These are phyloP conservation scores for Nasalis larvatus DNA, from an alignment of 2,113 vertebrate species.

Conservation along the genomic window DNA sequence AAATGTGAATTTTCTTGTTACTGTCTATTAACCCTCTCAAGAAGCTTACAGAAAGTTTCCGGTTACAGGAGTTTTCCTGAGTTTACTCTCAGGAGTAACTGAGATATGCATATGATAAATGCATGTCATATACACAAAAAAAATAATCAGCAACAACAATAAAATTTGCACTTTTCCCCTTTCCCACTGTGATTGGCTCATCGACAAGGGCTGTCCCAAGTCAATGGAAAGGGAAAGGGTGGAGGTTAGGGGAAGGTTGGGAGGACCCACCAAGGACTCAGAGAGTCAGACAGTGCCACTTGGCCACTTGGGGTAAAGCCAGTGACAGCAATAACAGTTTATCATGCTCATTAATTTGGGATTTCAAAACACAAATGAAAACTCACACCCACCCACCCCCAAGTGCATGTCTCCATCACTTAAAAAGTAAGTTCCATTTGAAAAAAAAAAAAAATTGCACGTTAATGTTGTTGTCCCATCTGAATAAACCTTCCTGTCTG, in stretches of 20 bases:
- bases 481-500: background rate
- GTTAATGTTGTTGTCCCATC: background rate
- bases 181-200: slow-evolving; percentile 85
- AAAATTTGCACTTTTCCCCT: slow-evolving; percentile 33
- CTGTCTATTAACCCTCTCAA: slow-evolving; percentile 10
- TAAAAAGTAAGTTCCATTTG: slow-evolving; percentile 77
- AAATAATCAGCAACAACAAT: background rate
- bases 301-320: slow-evolving; percentile 76
- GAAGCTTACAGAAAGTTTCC: slow-evolving; percentile 15
- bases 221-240: slow-evolving; percentile 66
- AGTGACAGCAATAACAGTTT: slow-evolving; percentile 85
- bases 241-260: slow-evolving; percentile 60
- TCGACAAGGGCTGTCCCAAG: slow-evolving; percentile 78
- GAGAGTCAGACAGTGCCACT: slow-evolving; percentile 69
- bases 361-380: slow-evolving; percentile 70
- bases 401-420: slow-evolving; percentile 74
- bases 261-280: slow-evolving; percentile 67
- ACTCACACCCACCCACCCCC: slow-evolving; percentile 61
- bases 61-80: slow-evolving; percentile 16
- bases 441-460: background rate
- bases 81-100: too few species aligned
- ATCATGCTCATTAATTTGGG: slow-evolving; percentile 74
- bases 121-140: background rate
- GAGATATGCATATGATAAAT: too few species aligned
- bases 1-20: slow-evolving; percentile 47